Conservation (phyloP, 2,888 invertebrate species). For the Drosophila peninsularis region DNA sequence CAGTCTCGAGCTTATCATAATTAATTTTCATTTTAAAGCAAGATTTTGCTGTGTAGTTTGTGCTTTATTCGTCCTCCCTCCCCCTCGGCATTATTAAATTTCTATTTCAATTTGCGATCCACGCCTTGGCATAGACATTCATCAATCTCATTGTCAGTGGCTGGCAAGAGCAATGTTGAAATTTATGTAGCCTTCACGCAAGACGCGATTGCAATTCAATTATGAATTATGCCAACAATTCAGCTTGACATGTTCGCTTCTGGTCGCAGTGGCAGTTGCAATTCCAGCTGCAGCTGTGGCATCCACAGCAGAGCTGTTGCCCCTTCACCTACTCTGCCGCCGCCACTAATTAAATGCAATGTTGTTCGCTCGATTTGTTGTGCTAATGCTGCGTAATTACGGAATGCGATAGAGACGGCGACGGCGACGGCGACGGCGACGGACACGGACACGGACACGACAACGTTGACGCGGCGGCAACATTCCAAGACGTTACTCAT, state of each 20-base stretch:
- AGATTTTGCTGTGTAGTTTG: not conserved
- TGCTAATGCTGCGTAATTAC: conserved; percentile 76
- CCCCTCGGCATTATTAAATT: not conserved
- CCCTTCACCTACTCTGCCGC: conserved; percentile 2
- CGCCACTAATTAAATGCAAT: conserved; percentile 73
- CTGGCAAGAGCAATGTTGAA: conserved; percentile 21
- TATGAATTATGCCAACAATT: conserved; percentile 77
- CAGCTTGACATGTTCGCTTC: conserved; percentile 55
- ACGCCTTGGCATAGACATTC: not conserved
- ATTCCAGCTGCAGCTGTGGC: not conserved
- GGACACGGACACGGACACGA: conserved; percentile 16
- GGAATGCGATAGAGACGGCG: conserved; percentile 37
- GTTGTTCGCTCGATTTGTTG: conserved; percentile 74
- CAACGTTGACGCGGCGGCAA: conserved; percentile 61
- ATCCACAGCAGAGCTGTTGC: not conserved
- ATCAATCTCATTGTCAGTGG: conserved; percentile 20
- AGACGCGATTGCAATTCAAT: conserved; percentile 67
- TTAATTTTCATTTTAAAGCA: not conserved
- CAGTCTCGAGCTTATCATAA: not conserved
- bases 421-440: conserved; percentile 30
- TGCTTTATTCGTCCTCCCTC: not conserved
- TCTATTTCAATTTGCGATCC: not conserved
- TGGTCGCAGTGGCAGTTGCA: conserved; percentile 15
- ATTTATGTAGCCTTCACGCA: conserved; percentile 68
- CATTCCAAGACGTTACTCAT: conserved; percentile 74